phyloP scores from a whole-genome alignment of 92 coral and sea anemone genomes.

The Meandrina meandrites region DNA sequence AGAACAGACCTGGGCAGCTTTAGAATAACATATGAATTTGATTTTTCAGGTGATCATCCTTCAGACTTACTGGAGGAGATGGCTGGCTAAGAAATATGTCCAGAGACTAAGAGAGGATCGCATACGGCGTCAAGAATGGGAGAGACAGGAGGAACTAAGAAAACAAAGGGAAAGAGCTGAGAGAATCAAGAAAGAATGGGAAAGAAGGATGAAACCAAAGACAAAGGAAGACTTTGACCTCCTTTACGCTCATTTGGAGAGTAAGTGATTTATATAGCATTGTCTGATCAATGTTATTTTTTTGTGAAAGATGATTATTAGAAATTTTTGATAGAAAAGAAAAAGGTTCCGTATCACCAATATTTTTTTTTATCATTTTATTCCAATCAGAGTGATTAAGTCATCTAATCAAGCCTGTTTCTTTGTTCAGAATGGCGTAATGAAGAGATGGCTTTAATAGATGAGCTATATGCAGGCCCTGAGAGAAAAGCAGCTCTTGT shows the following conservation, averaged over 20 bases:
- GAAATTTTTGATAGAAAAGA: too few species aligned
- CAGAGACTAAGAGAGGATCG: slow-evolving; percentile 73
- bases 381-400: not conserved
- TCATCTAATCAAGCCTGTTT: not conserved
- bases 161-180: slow-evolving; percentile 92
- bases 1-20: too few species aligned
- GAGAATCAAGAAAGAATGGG: slow-evolving; percentile 88
- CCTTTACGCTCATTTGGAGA: slow-evolving; percentile 89
- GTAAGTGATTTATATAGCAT: slow-evolving; percentile 57
- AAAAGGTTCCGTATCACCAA: too few species aligned
- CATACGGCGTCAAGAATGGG: slow-evolving; percentile 76
- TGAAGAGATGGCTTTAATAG: slow-evolving; percentile 90
- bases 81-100: slow-evolving; percentile 93
- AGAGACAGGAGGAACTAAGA: slow-evolving; percentile 81
- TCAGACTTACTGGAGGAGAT: slow-evolving; percentile 97
- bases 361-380: too few species aligned
- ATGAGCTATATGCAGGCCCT: slow-evolving; percentile 89
- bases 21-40: not conserved
- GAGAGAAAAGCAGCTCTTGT: slow-evolving; percentile 96
- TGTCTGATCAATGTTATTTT: not conserved
- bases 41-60: slow-evolving; percentile 79
- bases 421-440: slow-evolving; percentile 85
- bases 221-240: slow-evolving; percentile 97
- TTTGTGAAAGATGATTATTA: not conserved
- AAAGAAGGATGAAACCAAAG: slow-evolving; percentile 88